phyloP scores from a whole-genome alignment of 2,797 vertebrate species.

The Picus viridis region DNA sequence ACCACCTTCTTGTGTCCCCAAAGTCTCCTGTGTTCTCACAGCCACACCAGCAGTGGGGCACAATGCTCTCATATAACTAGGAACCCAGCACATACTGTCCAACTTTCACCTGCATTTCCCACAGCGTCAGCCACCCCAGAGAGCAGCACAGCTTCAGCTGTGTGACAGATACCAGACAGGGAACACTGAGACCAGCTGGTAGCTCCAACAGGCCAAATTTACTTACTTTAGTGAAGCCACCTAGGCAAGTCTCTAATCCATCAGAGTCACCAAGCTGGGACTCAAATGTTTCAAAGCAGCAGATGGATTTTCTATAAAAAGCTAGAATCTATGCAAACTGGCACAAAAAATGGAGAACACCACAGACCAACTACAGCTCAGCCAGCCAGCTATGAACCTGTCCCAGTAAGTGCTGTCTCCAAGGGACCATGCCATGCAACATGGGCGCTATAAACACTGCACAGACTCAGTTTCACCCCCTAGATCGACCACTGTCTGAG shows the following conservation, averaged over 20 bases:
- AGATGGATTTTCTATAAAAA: constrained; percentile 30
- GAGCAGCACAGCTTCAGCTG: background rate
- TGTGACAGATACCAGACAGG: background rate
- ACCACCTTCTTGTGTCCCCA: background rate
- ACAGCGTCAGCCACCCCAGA: background rate
- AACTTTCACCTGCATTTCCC: background rate
- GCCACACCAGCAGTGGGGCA: accelerated
- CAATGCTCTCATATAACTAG: accelerated
- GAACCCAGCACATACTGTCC: background rate
- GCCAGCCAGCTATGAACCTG: accelerated
- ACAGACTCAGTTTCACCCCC: background rate
- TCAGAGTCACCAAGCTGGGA: background rate
- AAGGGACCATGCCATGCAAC: background rate
- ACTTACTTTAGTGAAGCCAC: background rate
- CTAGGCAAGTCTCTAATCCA: accelerated
- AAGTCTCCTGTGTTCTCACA: background rate
- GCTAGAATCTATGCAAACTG: background rate
- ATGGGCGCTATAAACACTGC: background rate
- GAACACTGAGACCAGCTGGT: background rate
- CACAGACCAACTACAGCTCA: background rate
- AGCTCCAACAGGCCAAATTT: background rate
- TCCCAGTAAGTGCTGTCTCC: accelerated
- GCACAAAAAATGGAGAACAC: background rate
- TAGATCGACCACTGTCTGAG: background rate
- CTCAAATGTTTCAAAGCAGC: background rate